A percentile compares a stretch with the other conserved stretches of the same genome.
Conservation (phyloP, 2,797 vertebrate genomes). For the Tamandua tetradactyla region DNA sequence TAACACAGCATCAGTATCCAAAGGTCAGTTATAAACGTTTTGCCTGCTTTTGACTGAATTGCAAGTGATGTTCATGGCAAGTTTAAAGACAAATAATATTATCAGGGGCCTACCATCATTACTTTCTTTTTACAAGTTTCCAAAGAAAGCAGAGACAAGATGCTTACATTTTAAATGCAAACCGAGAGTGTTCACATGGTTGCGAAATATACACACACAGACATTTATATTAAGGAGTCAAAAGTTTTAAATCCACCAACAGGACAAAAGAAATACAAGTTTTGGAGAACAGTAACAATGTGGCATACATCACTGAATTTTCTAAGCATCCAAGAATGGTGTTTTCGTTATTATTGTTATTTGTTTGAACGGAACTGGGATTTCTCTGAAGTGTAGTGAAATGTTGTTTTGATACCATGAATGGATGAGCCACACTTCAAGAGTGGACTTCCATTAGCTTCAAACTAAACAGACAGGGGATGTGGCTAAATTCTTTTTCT, state of each 20-base stretch:
- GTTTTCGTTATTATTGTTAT: background rate
- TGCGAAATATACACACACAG: background rate
- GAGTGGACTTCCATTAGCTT: background rate
- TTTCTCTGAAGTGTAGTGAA: background rate
- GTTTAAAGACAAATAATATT: background rate
- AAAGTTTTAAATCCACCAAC: background rate
- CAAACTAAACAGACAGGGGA: background rate
- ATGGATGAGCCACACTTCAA: background rate
- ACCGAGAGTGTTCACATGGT: background rate
- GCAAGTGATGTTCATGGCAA: background rate
- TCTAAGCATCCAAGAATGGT: background rate
- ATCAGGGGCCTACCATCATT: background rate
- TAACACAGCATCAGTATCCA: slow-evolving; percentile 26
- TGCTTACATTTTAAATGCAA: slow-evolving; percentile 42
- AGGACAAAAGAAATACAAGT: background rate
- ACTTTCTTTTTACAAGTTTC: slow-evolving; percentile 42
- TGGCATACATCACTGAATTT: background rate
- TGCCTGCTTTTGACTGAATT: background rate
- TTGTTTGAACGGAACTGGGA: background rate
- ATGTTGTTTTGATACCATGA: background rate
- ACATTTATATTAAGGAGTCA: background rate
- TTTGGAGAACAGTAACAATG: slow-evolving; percentile 14
- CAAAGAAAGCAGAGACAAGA: background rate
- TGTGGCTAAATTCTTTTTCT: background rate
- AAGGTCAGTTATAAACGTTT: background rate